A percentile compares a stretch with the other conserved stretches of the same genome.
Evolutionary conservation across 2,113 vertebrate genomes (phyloP).

Genomic region (Boleophthalmus pectinirostris): DNA sequence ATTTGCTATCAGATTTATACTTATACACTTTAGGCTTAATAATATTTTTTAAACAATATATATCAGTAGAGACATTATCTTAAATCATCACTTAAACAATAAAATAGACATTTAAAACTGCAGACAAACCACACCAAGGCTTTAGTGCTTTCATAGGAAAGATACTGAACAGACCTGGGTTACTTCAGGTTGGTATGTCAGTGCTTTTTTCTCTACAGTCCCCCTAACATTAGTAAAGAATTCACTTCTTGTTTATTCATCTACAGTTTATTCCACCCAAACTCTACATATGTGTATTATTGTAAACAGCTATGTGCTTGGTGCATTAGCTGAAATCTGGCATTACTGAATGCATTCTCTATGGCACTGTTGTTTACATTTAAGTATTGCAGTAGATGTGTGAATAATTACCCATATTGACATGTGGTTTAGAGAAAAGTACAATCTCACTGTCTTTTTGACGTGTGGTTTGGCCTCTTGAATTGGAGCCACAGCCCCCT

Average conservation of each 20-base stretch:
- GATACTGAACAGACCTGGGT: not conserved
- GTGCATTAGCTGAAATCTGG: too few species aligned
- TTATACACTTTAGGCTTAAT: not conserved
- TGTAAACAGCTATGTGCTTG: too few species aligned
- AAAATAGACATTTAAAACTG: too few species aligned
- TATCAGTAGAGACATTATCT: too few species aligned
- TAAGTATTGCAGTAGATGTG: slow-evolving; percentile 18
- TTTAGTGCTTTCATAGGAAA: not conserved
- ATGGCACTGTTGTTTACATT: slow-evolving; percentile 29
- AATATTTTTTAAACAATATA: too few species aligned
- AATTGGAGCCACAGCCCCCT: slow-evolving; percentile 15
- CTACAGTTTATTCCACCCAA: too few species aligned
- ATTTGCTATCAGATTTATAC: slow-evolving; percentile 10
- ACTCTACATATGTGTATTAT: too few species aligned
- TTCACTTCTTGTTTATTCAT: too few species aligned
- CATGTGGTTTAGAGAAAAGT: slow-evolving; percentile 30
- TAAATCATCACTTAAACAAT: too few species aligned
- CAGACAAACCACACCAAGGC: not conserved
- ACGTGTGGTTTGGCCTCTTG: slow-evolving; percentile 27
- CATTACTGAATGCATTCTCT: slow-evolving; percentile 4
- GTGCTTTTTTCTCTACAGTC: slow-evolving; percentile 4
- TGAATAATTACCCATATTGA: slow-evolving; percentile 40
- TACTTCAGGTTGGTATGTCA: too few species aligned
- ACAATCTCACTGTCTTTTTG: slow-evolving; percentile 14
- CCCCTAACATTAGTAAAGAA: too few species aligned